Evolutionary conservation across 2,888 invertebrate genomes (phyloP).

Genomic region (Leptinotarsa tumamoca): DNA sequence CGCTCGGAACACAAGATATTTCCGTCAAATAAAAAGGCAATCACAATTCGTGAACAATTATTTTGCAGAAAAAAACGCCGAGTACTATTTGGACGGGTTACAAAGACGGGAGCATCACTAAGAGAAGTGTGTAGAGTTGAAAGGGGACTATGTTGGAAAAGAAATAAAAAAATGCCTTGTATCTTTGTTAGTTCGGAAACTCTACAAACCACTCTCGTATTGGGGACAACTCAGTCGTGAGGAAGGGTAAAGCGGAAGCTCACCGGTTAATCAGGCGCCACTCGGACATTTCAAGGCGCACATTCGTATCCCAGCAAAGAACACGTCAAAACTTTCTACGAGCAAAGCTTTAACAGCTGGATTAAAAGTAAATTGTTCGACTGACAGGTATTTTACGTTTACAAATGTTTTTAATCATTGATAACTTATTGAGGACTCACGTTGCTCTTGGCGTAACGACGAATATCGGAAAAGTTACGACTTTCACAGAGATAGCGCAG

Average conservation of each 20-base stretch:
- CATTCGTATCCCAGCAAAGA: slow-evolving; percentile 20
- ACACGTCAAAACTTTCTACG: slow-evolving; percentile 12
- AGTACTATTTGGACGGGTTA: too few species aligned
- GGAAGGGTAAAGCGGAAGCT: slow-evolving; percentile 11
- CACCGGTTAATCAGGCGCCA: slow-evolving; percentile 35
- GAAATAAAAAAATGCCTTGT: too few species aligned
- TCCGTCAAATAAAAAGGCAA: too few species aligned
- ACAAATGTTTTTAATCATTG: slow-evolving; percentile 12
- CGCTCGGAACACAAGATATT: too few species aligned
- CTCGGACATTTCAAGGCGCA: slow-evolving; percentile 31
- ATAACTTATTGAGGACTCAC: neutral
- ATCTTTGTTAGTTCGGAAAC: too few species aligned
- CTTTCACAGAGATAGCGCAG: slow-evolving; percentile 1
- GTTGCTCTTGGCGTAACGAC: neutral
- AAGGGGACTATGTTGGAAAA: too few species aligned
- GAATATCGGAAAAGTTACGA: slow-evolving; percentile 5
- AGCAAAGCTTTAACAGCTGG: slow-evolving; percentile 1
- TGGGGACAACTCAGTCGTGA: neutral
- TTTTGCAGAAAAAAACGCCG: too few species aligned
- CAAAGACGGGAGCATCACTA: too few species aligned
- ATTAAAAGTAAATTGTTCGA: slow-evolving; percentile 11
- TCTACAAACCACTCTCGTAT: too few species aligned
- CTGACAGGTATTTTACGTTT: slow-evolving; percentile 2
- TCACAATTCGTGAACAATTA: too few species aligned
- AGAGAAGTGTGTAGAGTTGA: too few species aligned